Conservation (phyloP, 1,140 invertebrate species). For the Atta texana region DNA sequence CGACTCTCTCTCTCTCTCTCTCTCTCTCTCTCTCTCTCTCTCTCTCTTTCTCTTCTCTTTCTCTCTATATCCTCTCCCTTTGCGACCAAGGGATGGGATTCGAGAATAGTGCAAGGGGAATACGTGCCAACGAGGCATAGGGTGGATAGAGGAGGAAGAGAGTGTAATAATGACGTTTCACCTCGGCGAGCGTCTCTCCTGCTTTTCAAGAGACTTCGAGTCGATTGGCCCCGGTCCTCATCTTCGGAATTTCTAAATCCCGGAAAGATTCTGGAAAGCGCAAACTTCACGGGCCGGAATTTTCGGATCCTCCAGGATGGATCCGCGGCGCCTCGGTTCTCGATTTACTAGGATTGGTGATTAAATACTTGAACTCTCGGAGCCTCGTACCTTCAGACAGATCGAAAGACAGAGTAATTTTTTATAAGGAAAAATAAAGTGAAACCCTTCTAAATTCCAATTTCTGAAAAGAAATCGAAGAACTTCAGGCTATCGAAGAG, state of each 20-base stretch:
- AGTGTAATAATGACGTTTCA: constrained; percentile 60
- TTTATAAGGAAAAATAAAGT: neutral
- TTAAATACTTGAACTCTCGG: constrained; percentile 12
- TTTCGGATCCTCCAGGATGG: neutral
- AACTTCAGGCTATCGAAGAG: neutral
- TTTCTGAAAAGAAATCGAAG: neutral
- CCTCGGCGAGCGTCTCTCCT: neutral
- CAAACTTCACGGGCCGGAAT: neutral
- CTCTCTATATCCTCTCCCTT: neutral
- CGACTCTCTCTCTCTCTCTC: constrained; percentile 49
- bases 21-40: constrained; percentile 18
- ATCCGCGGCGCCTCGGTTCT: neutral
- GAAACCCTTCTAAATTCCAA: neutral
- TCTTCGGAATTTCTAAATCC: neutral
- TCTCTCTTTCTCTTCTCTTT: neutral
- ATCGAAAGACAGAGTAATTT: neutral
- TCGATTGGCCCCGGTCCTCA: neutral
- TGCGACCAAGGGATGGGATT: constrained; percentile 63
- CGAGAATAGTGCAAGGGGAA: constrained; percentile 47
- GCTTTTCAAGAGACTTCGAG: neutral
- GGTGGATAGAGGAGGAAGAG: neutral
- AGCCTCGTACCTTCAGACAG: neutral
- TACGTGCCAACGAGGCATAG: neutral
- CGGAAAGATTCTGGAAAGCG: neutral
- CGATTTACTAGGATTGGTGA: neutral